Evolutionary conservation across 2,888 invertebrate species (phyloP).

Genomic region (Euzetes globulus): DNA sequence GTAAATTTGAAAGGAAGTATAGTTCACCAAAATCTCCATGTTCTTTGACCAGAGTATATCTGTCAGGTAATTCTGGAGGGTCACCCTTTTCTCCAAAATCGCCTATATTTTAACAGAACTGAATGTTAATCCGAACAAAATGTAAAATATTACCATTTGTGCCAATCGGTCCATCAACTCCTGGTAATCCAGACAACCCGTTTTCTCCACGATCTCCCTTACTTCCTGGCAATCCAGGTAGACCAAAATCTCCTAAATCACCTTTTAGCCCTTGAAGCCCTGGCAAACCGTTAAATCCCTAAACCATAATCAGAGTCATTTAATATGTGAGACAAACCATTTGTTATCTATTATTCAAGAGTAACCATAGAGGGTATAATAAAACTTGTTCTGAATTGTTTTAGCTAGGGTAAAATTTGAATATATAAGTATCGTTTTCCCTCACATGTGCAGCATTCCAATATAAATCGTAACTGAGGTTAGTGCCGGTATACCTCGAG

Average conservation of each 20-base stretch:
- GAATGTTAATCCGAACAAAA: constrained; percentile 40
- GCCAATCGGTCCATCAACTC: constrained; percentile 47
- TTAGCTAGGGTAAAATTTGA: too few relatives aligned
- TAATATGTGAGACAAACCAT: too few relatives aligned
- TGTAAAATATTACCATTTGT: constrained; percentile 49
- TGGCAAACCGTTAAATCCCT: constrained; percentile 16
- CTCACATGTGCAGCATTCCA: too few relatives aligned
- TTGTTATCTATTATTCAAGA: too few relatives aligned
- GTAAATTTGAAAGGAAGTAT: neutral
- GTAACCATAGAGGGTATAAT: too few relatives aligned
- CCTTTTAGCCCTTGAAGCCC: constrained; percentile 10
- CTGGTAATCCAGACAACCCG: constrained; percentile 42
- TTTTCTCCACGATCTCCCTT: constrained; percentile 37
- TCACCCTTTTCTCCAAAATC: constrained; percentile 41
- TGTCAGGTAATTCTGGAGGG: constrained; percentile 41
- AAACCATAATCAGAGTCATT: neutral
- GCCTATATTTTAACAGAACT: neutral
- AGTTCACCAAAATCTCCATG: neutral
- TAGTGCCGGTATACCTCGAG: too few relatives aligned
- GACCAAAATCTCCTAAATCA: constrained; percentile 1
- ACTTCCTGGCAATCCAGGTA: neutral
- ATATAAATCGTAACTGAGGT: too few relatives aligned
- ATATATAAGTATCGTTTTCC: too few relatives aligned
- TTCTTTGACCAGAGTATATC: neutral
- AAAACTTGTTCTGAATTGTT: too few relatives aligned